Percentiles rank a stretch among this genome's conserved stretches.
Evolutionary conservation across 2,888 invertebrate species (phyloP).

Genomic region (Entomobrya proxima): DNA sequence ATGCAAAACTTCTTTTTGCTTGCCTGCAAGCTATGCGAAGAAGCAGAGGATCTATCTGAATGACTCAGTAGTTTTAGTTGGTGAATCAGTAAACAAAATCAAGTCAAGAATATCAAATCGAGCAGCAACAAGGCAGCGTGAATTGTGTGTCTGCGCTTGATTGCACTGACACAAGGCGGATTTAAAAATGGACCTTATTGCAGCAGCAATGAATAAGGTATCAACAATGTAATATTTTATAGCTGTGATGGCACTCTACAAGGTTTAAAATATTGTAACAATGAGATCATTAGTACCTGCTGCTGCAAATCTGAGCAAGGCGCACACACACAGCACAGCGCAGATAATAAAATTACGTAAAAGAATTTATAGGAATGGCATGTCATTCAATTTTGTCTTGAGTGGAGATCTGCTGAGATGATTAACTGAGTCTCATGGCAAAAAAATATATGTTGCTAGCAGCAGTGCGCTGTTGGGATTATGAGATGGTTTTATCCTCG

Average conservation of each 20-base stretch:
- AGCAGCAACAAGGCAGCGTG: no score
- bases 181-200: no score
- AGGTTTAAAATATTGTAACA: neutral
- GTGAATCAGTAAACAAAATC: no score
- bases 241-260: neutral
- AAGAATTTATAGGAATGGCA: no score
- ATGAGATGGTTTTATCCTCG: conserved; percentile 25
- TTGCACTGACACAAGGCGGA: no score
- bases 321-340: no score
- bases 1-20: neutral
- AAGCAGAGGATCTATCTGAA: neutral
- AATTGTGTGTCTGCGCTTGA: no score
- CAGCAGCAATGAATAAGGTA: no score
- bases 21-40: neutral
- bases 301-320: neutral
- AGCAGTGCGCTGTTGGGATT: neutral
- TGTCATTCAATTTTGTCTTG: neutral
- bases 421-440: neutral
- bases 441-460: neutral
- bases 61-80: no score
- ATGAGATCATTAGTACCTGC: conserved; percentile 27
- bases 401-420: neutral
- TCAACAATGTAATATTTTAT: no score
- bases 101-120: no score
- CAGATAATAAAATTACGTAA: no score